phyloP scores from a whole-genome alignment of 2,113 vertebrate species.

The Cephalopholis sonnerati region DNA sequence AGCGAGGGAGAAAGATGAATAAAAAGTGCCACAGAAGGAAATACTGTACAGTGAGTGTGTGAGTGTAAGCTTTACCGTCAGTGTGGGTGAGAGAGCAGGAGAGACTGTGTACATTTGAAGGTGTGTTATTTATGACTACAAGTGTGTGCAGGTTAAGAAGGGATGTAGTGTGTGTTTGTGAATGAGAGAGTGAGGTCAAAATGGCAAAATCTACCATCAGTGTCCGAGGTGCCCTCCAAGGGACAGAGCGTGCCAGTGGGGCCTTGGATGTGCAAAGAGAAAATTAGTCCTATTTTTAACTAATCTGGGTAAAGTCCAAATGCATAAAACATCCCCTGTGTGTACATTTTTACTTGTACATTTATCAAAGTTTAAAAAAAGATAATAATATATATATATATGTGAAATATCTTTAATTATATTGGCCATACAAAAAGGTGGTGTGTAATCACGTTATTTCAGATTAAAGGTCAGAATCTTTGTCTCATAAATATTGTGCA shows the following conservation, averaged over 20 bases:
- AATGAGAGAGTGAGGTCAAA: slow-evolving; percentile 15
- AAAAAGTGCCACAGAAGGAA: slow-evolving; percentile 40
- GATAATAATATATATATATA: too few species aligned
- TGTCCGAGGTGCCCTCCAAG: background rate
- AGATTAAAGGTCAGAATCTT: too few species aligned
- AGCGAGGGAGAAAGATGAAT: slow-evolving; percentile 47
- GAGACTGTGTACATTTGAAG: slow-evolving; percentile 3
- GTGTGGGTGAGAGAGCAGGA: slow-evolving; percentile 11
- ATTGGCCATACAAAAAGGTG: background rate
- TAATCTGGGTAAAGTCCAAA: background rate
- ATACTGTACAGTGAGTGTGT: slow-evolving; percentile 38
- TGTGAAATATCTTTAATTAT: background rate
- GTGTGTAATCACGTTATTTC: too few species aligned
- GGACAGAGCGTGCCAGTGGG: background rate
- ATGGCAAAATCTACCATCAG: background rate
- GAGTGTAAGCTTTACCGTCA: slow-evolving; percentile 33
- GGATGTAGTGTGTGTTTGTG: background rate
- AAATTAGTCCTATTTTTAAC: background rate
- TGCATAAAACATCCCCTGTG: background rate
- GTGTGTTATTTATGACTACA: background rate
- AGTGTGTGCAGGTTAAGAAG: background rate
- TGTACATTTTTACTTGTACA: background rate
- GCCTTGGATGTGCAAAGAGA: background rate
- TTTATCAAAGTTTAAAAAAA: background rate
- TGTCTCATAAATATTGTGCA: too few species aligned